Conservation (phyloP, 2,888 invertebrate species). For the Tetranychus piercei region DNA sequence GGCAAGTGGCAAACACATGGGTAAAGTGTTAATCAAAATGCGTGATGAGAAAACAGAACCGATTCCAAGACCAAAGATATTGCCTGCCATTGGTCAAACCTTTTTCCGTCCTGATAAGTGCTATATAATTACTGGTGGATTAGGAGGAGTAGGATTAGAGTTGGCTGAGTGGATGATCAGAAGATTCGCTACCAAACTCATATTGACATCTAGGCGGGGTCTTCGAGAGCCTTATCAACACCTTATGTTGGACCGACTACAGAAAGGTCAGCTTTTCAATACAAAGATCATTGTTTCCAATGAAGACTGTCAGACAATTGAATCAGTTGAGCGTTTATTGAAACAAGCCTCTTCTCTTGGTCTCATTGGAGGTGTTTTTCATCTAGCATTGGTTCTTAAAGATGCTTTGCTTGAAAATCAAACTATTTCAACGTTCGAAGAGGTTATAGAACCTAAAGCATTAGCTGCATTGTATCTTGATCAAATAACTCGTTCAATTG, state of each 20-base stretch:
- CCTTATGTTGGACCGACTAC: constrained; percentile 57
- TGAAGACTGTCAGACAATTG: constrained; percentile 36
- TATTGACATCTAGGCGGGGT: constrained; percentile 74
- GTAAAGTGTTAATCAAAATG: too few species aligned
- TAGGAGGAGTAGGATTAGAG: too few species aligned
- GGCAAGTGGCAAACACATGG: too few species aligned
- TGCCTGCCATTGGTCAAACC: too few species aligned
- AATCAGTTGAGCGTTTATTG: constrained; percentile 50
- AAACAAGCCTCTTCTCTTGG: constrained; percentile 45
- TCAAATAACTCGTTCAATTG: constrained; percentile 71
- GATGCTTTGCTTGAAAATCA: too few species aligned
- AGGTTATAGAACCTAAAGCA: constrained; percentile 67
- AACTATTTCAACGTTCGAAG: too few species aligned
- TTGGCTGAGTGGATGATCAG: too few species aligned
- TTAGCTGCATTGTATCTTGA: constrained; percentile 63
- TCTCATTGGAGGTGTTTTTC: constrained; percentile 69
- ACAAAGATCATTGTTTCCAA: constrained; percentile 46
- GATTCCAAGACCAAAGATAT: too few species aligned
- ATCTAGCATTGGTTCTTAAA: constrained; percentile 64
- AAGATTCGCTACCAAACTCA: too few species aligned
- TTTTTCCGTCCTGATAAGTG: too few species aligned
- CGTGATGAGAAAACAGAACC: too few species aligned
- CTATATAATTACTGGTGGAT: too few species aligned
- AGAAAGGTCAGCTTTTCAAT: constrained; percentile 42
- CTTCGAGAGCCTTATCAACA: constrained; percentile 82